Evolutionary conservation across 2,888 invertebrate species (phyloP).

Genomic region (Lumbricus terrestris): DNA sequence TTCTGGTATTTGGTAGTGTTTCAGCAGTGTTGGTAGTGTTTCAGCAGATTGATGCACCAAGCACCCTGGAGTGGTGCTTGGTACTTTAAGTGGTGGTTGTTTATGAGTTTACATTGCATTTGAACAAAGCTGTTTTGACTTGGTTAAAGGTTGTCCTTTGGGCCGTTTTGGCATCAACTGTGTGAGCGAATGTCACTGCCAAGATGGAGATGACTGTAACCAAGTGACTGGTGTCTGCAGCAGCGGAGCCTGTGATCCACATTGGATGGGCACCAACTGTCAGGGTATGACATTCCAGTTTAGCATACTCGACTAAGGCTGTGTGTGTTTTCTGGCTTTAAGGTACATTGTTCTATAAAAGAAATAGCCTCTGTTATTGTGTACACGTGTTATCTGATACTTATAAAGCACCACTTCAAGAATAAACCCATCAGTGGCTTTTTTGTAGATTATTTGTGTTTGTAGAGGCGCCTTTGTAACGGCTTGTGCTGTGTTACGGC

Average conservation of each 20-base stretch:
- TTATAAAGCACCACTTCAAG: too few species aligned
- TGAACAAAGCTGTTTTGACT: background rate
- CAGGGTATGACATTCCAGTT: constrained; percentile 41
- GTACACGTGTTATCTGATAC: too few species aligned
- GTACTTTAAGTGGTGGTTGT: background rate
- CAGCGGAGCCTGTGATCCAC: constrained; percentile 47
- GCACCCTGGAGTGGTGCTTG: too few species aligned
- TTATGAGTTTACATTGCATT: background rate
- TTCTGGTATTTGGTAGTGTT: background rate
- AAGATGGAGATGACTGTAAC: constrained; percentile 50
- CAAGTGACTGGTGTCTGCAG: constrained; percentile 50
- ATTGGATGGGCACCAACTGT: constrained; percentile 52
- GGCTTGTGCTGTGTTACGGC: too few species aligned
- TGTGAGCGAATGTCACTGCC: constrained; percentile 53
- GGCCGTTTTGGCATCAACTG: constrained; percentile 55
- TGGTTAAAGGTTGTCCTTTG: constrained; percentile 47
- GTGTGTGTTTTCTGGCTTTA: background rate
- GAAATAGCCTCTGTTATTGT: background rate
- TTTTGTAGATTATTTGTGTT: too few species aligned
- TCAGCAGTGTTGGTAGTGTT: background rate
- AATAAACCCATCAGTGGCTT: too few species aligned
- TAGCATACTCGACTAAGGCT: background rate
- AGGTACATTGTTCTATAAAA: background rate
- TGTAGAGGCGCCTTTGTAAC: too few species aligned
- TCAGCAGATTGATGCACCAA: background rate